Evolutionary conservation across 1,140 invertebrate species (phyloP), one percentile per base, ranked within the genome.

Genomic region (Drosophila grimshawi): DNA sequence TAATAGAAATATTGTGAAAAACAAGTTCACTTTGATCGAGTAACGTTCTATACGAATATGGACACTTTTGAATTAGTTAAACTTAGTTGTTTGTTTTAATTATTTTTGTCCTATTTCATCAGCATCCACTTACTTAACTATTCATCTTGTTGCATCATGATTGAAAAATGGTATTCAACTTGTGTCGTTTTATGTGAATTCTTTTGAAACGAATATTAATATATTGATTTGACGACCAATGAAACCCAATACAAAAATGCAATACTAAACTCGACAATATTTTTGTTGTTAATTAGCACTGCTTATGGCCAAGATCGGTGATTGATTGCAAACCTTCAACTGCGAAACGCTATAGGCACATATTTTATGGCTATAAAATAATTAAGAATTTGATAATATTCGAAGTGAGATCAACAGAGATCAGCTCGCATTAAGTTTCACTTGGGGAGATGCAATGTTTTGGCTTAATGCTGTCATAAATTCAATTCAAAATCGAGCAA

Each of bases 381-480:
- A 19, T 11, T 8, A 48, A 33, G 43, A 32, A 5, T 33, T 27
- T 37, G 33, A 43, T 43, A 43, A n/a, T 43, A 43, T 43, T 43
- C 33, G 6, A 37, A 8, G 39, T 43, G 19, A 19, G 19, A 19
- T 55, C 52, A 35, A 35, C 48, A 10, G 10, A 52, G 32, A 33
- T 52, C 32, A 52, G 51, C 6, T 32, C 5, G 29, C 10, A 8
- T 30, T 4, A 29, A 29, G 29, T 52, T 52, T 35, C 6, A 35
- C 10, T 51, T 10, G 49, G 49, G 30, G 19, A 19, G 19, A 19
- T 19, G 19, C 19, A 19, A 49, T 51, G 48, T 32, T 46, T 30
- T 59, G 19, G 19, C 19, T 60, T 7, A 19, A 45, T 32, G 55
- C n/a, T 57, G 55, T 57, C 39, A 45, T 45, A 78, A 78, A 78